Evolutionary conservation across 2,888 invertebrate species (phyloP).

Genomic region (Macaria notata): DNA sequence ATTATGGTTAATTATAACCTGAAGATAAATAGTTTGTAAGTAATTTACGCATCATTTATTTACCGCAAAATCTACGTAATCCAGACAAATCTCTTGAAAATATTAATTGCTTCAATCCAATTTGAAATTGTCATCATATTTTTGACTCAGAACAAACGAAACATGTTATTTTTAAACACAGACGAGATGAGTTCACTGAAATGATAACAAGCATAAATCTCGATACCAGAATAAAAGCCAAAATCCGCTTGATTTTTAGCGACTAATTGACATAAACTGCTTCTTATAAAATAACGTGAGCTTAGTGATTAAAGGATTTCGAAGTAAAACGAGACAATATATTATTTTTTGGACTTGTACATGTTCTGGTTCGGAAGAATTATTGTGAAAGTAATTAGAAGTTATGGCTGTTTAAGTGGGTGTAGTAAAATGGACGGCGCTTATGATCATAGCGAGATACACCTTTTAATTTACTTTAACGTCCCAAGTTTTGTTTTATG

Average conservation of each 20-base stretch:
- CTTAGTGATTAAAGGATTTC: slow-evolving; percentile 18
- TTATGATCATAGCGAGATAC: slow-evolving; percentile 14
- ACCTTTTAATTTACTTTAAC: slow-evolving; percentile 21
- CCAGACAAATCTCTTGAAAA: slow-evolving; percentile 22
- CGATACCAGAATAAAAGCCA: slow-evolving; percentile 39
- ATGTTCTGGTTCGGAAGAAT: slow-evolving; percentile 34
- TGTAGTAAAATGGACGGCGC: slow-evolving; percentile 32
- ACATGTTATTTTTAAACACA: slow-evolving; percentile 40
- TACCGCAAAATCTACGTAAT: slow-evolving; percentile 6
- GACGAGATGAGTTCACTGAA: slow-evolving; percentile 38
- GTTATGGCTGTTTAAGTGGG: slow-evolving; percentile 44
- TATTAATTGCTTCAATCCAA: slow-evolving; percentile 19
- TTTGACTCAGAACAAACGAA: slow-evolving; percentile 8
- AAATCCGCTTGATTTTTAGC: slow-evolving; percentile 37
- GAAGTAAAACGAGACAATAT: slow-evolving; percentile 24
- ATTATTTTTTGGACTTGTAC: slow-evolving; percentile 33
- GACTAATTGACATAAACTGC: slow-evolving; percentile 63
- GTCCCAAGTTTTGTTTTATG: slow-evolving; percentile 18
- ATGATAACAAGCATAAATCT: slow-evolving; percentile 57
- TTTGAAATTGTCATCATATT: slow-evolving; percentile 25
- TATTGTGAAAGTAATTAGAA: slow-evolving; percentile 45
- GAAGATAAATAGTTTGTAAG: no score
- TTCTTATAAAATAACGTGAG: slow-evolving; percentile 14
- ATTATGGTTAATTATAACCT: no score
- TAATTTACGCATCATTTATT: no score